Base-by-base conservation (phyloP, 2,113 vertebrate species). In the Callipepla squamata region DNA sequence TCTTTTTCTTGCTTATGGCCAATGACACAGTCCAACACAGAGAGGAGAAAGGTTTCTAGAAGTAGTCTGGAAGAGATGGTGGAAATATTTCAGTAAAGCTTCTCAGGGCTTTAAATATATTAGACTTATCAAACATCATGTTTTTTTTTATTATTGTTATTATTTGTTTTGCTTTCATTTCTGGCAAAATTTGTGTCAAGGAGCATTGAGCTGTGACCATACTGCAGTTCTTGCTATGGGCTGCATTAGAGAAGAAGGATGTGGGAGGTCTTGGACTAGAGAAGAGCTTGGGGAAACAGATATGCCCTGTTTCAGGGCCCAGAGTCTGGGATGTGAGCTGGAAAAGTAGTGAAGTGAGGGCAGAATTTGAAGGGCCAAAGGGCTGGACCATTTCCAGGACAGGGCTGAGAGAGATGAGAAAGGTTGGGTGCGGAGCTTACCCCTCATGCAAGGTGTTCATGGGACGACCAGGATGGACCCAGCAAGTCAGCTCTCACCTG, bases 231-330 rank as follows among this genome's bases (percentile, higher is more conserved):
- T 67, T 95, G 70, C 47, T 88, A 63, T 40, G 75, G 73, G 47
- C 40, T 94, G 32, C 67, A 36, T 80, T 77, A 96, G 40, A 80
- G 82, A 66, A 86, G 89, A 90, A 90, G 72, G 73, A 78, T 92
- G 92, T 90, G 92, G 93, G 95, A 94, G 92, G 92, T 95, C 96
- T 95, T 94, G 87, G 87, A 93, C 87, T 11, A 81, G 50, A 80
- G 59, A 34, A 92, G 59, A 32, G 4, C 82, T 86, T 32, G 26
- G 79, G 55, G 32, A 94, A 94, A 80, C 22, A 90, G 63, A 88
- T 85, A 70, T 44, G 68, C 30, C 55, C 72, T 73, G 73, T 80
- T 85, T 90, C 85, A 74, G 59, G 89, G 89, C 65, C 79, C 89
- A 77, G 67, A 80, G n/a, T 76, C 79, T 89, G 59, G 42, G 85